phyloP scores from a whole-genome alignment of 2,888 invertebrate genomes.

The Deilephila porcellus region DNA sequence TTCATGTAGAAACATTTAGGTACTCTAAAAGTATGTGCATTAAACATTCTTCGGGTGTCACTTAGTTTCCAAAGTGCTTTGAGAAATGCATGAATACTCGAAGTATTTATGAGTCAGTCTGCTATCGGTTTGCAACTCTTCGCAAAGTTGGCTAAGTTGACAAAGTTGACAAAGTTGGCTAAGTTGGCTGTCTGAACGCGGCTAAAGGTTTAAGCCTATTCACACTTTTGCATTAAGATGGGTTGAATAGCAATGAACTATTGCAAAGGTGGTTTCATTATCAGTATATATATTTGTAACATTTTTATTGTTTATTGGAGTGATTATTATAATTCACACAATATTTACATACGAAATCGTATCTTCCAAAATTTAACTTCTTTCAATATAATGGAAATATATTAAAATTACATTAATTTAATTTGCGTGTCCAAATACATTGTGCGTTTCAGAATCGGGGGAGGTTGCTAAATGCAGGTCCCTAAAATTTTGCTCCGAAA shows the following conservation, averaged over 20 bases:
- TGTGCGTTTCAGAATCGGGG: too few species aligned
- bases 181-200: neutral
- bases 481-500: too few species aligned
- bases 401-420: too few species aligned
- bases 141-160: neutral
- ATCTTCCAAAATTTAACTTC: too few species aligned
- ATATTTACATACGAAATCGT: too few species aligned
- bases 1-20: neutral
- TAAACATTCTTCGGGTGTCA: neutral
- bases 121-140: neutral
- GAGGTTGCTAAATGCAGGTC: too few species aligned
- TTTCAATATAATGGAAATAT: too few species aligned
- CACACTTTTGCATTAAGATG: neutral
- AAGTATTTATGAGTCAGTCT: constrained; percentile 1
- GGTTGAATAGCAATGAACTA: neutral
- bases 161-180: neutral
- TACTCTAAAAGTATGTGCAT: neutral
- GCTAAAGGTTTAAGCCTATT: neutral
- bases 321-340: too few species aligned
- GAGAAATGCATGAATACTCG: neutral
- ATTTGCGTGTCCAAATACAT: too few species aligned
- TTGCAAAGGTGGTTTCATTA: neutral
- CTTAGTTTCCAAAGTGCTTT: neutral
- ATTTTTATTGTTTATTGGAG: too few species aligned
- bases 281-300: too few species aligned